Evolutionary conservation across 2,113 vertebrate genomes (phyloP).

Genomic region (Antigone vipio): DNA sequence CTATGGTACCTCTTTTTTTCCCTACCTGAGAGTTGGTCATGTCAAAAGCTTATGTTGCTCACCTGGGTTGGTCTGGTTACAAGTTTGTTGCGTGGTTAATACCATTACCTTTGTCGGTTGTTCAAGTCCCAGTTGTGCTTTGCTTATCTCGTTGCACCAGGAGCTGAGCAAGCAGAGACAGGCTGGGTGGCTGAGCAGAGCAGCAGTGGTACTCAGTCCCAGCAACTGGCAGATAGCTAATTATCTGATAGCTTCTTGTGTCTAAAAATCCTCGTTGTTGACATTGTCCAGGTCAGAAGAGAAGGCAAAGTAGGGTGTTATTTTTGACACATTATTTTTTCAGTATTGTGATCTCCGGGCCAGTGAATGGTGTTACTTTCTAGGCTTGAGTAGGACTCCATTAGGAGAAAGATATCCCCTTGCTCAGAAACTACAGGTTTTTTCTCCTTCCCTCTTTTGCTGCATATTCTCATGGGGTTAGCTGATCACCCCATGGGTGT

Average conservation of each 20-base stretch:
- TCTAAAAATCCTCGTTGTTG: not conserved
- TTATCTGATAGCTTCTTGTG: not conserved
- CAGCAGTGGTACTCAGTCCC: not conserved
- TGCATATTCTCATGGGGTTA: not conserved
- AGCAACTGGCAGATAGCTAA: fast-evolving
- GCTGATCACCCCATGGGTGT: constrained; percentile 7
- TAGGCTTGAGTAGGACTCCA: not conserved
- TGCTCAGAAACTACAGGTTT: not conserved
- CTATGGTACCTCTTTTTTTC: not conserved
- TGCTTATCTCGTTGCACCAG: not conserved
- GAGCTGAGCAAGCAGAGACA: not conserved
- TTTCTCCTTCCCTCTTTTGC: not conserved
- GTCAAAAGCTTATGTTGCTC: not conserved
- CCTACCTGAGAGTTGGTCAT: not conserved
- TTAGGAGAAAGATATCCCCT: not conserved
- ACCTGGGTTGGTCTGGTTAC: not conserved
- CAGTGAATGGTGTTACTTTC: not conserved
- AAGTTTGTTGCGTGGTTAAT: not conserved
- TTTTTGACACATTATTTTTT: not conserved
- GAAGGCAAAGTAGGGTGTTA: not conserved
- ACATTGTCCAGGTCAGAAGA: not conserved
- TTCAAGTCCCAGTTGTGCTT: not conserved
- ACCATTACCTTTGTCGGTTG: not conserved
- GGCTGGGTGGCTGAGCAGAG: not conserved
- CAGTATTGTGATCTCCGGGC: not conserved